These are phyloP conservation scores for Lasioglossum figueresi DNA, from an alignment of 2,888 invertebrate genomes.

Conservation along the genomic window DNA sequence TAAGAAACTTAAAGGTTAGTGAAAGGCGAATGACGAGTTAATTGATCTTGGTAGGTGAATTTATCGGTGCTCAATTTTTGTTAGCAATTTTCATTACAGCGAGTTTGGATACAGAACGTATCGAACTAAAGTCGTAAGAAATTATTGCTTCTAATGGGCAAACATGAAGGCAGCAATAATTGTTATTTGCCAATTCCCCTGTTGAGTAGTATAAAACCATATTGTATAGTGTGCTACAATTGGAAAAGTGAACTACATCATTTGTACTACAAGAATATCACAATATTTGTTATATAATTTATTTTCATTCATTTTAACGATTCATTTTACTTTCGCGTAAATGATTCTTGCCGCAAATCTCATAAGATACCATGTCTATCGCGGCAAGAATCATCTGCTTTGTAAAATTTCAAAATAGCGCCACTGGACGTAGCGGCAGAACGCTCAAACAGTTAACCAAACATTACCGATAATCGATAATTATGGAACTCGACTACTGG, in stretches of 20 bases:
- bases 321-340: background rate
- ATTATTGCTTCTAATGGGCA: background rate
- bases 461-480: background rate
- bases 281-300: background rate
- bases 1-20: conserved; percentile 9
- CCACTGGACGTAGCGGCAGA: background rate
- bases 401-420: background rate
- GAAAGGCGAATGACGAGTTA: conserved; percentile 8
- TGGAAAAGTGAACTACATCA: background rate
- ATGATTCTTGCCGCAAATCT: background rate
- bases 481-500: background rate
- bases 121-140: background rate
- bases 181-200: background rate
- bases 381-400: background rate
- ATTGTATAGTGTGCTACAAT: background rate
- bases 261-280: background rate
- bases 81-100: background rate
- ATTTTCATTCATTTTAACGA: background rate
- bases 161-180: background rate
- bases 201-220: background rate
- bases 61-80: background rate
- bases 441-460: background rate
- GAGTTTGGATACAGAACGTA: background rate
- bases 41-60: background rate
- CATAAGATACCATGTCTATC: background rate